Base-by-base conservation (phyloP, 2,888 invertebrate species). In the Ormyrus labotus region DNA sequence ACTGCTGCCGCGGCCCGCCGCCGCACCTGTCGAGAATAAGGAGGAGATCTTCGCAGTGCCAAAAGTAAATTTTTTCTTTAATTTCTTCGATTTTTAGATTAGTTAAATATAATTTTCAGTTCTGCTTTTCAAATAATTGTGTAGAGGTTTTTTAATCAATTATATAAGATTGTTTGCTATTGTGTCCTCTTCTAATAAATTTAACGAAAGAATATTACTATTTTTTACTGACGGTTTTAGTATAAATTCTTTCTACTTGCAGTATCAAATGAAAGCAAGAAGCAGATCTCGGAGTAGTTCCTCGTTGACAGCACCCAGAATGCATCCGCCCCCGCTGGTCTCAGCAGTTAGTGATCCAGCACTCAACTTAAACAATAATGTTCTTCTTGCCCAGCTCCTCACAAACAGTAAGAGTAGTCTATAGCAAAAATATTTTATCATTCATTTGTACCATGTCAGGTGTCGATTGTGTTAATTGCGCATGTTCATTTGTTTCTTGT, bases 321-420 rank as follows among this genome's bases (percentile, higher is more conserved):
- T 92, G 84, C 89, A 92, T 84, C 93, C 92, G 34, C 92, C 93
- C 79, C 95, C 95, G 82, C 92, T 96, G 84, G 93, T 94, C 85
- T 93, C 95, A 85, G 95, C 96, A 65, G 94, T 94, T 78, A 96
- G 96, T 89, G 96, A 96, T 91, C 95, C 96, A 68, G 93, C 95
- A 85, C 92, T 96, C 83, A 92, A 92, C 85, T 84, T 94, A 84
- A 93, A 93, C 85, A 92, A 93, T 86, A 96, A 95, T 92, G 95
- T 96, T 75, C 93, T 96, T 89, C 93, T 97, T 81, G 96, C 97
- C 67, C 96, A 97, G 88, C 93, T 97, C 83, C 94, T 97, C 84
- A 95, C 95, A 70, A 93, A 92, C 89, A 94, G 95, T 95, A 90
- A 92, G 93, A 92, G 9, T 2, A 9, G 57, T 34, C 51, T 34